These are phyloP conservation scores for Sclerurus mexicanus DNA, from an alignment of 2,113 vertebrate genomes.

Conservation along the genomic window DNA sequence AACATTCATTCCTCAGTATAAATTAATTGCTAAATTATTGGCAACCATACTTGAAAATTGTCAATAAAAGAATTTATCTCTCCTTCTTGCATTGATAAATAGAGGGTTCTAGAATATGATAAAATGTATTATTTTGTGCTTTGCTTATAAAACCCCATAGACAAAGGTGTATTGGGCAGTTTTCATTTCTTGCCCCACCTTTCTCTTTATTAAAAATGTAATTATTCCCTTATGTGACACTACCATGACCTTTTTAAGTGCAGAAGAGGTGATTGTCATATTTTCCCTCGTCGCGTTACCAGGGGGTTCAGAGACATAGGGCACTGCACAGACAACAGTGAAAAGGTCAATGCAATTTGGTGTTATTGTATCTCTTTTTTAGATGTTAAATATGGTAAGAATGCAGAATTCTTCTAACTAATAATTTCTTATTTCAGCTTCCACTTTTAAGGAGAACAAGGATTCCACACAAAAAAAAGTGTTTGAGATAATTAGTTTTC, in stretches of 20 bases:
- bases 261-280: constrained; percentile 48
- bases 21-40: not conserved
- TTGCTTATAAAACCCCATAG: not conserved
- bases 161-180: not conserved
- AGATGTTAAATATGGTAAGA: constrained; percentile 21
- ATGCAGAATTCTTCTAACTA: constrained; percentile 56
- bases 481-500: not conserved
- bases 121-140: not conserved
- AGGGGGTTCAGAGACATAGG: constrained; percentile 54
- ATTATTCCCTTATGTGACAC: not conserved
- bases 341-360: constrained; percentile 74
- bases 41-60: not conserved
- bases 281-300: not conserved
- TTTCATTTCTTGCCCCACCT: not conserved
- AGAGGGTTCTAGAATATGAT: not conserved
- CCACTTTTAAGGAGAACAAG: not conserved
- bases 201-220: constrained; percentile 3
- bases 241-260: constrained; percentile 68
- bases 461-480: not conserved
- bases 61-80: not conserved
- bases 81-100: not conserved
- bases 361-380: constrained; percentile 42
- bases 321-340: constrained; percentile 9
- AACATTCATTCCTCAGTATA: not conserved
- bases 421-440: constrained; percentile 36